Conservation (phyloP, 2,797 vertebrate genomes). For the Antrozous pallidus region DNA sequence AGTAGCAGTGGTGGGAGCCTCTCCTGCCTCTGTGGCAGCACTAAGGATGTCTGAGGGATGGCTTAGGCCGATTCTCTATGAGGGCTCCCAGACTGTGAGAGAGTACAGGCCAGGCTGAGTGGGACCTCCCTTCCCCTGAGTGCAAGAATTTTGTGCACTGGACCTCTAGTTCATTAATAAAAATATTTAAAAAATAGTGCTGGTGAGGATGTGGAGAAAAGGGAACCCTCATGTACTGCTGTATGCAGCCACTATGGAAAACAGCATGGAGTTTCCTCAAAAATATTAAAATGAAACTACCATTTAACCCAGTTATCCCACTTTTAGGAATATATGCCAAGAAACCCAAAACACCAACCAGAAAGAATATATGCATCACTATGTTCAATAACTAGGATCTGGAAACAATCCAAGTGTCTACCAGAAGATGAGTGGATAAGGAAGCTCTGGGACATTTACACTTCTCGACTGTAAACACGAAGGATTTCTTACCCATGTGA, state of each 20-base stretch:
- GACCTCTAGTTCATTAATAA: too few relatives aligned
- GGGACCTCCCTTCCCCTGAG: accelerated
- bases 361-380: not conserved
- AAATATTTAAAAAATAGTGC: too few relatives aligned
- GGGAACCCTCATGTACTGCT: too few relatives aligned
- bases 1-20: too few relatives aligned
- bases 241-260: too few relatives aligned
- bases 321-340: not conserved
- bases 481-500: not conserved
- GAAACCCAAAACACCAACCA: not conserved
- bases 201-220: too few relatives aligned
- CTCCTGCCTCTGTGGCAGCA: too few relatives aligned
- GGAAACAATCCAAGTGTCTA: not conserved
- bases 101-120: too few relatives aligned
- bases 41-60: too few relatives aligned
- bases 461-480: not conserved
- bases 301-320: not conserved
- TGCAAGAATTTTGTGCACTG: too few relatives aligned
- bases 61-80: too few relatives aligned
- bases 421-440: not conserved
- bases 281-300: not conserved
- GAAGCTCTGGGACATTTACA: not conserved
- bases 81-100: too few relatives aligned
- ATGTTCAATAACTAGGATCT: not conserved
- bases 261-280: not conserved